A percentile compares a stretch with the other conserved stretches of the same genome.
These are phyloP conservation scores for Camponotus pennsylvanicus DNA, from an alignment of 1,140 invertebrate species.

Conservation along the genomic window DNA sequence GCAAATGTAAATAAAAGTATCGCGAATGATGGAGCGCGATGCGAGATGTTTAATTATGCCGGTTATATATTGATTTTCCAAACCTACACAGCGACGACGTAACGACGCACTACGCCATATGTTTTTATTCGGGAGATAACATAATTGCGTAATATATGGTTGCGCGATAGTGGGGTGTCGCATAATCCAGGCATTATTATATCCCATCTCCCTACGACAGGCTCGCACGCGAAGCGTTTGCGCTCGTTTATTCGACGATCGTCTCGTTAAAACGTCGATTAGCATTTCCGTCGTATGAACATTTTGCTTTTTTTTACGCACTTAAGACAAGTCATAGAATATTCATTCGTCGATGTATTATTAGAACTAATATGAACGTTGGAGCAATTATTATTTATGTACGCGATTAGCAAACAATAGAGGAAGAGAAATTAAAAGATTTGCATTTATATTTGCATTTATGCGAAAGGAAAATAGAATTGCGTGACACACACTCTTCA, in stretches of 20 bases:
- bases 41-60: slow-evolving; percentile 3
- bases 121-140: slow-evolving; percentile 34
- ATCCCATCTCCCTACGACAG: slow-evolving; percentile 15
- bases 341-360: neutral
- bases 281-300: slow-evolving; percentile 28
- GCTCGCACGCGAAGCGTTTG: slow-evolving; percentile 61
- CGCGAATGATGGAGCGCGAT: neutral
- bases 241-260: slow-evolving; percentile 45
- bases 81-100: neutral
- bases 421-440: neutral
- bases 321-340: no score
- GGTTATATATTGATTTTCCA: slow-evolving; percentile 33
- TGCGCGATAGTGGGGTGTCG: neutral
- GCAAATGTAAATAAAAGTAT: neutral
- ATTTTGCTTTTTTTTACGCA: no score
- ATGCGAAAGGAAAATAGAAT: neutral
- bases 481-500: neutral
- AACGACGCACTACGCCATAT: slow-evolving; percentile 13
- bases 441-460: neutral
- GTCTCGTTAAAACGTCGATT: slow-evolving; percentile 34
- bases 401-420: neutral
- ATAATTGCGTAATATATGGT: slow-evolving; percentile 49
- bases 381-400: neutral
- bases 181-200: slow-evolving; percentile 30
- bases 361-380: neutral